A percentile compares a stretch with the other conserved stretches of the same genome.
These are phyloP conservation scores for Platysteira castanea DNA, from an alignment of 2,113 vertebrate genomes.

Conservation along the genomic window DNA sequence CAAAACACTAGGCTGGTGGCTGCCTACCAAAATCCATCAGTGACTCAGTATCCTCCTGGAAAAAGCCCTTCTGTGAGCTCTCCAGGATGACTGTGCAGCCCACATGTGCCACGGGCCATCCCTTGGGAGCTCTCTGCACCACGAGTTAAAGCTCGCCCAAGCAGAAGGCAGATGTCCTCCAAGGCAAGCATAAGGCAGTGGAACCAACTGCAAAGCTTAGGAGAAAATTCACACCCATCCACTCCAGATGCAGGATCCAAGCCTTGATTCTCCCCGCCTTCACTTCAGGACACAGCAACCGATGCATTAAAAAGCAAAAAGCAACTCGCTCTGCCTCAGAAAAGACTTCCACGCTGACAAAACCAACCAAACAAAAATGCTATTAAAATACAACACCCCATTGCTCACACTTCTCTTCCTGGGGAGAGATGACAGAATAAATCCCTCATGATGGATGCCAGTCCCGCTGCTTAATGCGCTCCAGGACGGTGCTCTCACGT, in stretches of 20 bases:
- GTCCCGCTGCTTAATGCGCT: neutral
- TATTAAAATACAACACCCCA: conserved; percentile 50
- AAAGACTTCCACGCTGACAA: neutral
- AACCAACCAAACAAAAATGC: neutral
- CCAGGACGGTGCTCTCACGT: neutral
- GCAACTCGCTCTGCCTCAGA: neutral
- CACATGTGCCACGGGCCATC: neutral
- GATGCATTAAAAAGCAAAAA: neutral
- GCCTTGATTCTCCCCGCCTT: neutral
- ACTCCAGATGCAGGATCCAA: neutral
- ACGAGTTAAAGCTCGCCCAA: neutral
- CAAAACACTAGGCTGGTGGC: neutral
- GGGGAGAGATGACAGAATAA: conserved; percentile 40
- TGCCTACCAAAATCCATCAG: neutral
- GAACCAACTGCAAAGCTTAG: neutral
- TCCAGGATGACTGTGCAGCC: neutral
- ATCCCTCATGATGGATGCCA: neutral
- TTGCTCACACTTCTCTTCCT: conserved; percentile 26
- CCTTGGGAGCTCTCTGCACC: neutral
- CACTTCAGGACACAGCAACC: neutral
- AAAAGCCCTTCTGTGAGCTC: neutral
- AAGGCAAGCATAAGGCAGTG: neutral
- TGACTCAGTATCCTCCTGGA: neutral
- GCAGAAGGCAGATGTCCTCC: conserved; percentile 11
- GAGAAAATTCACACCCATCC: neutral